Evolutionary conservation across 2,888 invertebrate genomes (phyloP).

Genomic region (Trachelus tabidus): DNA sequence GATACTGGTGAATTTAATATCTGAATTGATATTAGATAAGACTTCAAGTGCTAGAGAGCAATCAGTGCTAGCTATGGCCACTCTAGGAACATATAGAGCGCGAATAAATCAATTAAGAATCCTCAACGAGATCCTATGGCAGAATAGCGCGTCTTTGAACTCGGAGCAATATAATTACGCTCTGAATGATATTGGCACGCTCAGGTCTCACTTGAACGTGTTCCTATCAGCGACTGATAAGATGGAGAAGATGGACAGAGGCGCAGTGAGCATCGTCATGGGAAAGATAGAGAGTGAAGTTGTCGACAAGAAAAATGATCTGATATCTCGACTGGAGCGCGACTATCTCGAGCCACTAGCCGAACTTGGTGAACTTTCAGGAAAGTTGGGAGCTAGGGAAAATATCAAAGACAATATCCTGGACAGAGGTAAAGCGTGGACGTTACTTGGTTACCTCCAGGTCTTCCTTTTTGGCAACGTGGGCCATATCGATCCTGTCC

Average conservation of each 20-base stretch:
- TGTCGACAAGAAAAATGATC: slow-evolving; percentile 13
- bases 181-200: slow-evolving; percentile 42
- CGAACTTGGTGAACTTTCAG: slow-evolving; percentile 18
- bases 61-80: slow-evolving; percentile 57
- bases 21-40: slow-evolving; percentile 25
- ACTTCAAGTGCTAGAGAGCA: slow-evolving; percentile 24
- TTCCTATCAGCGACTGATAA: slow-evolving; percentile 34
- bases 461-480: slow-evolving; percentile 51
- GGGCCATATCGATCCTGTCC: slow-evolving; percentile 80
- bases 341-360: slow-evolving; percentile 7
- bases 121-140: slow-evolving; percentile 72
- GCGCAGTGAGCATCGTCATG: slow-evolving; percentile 9
- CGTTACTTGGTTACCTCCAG: slow-evolving; percentile 53
- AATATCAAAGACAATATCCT: slow-evolving; percentile 15
- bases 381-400: slow-evolving; percentile 22
- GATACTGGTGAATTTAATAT: slow-evolving; percentile 14
- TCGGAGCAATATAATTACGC: slow-evolving; percentile 64
- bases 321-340: background rate
- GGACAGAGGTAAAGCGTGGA: slow-evolving; percentile 52
- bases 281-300: slow-evolving; percentile 13
- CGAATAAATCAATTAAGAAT: slow-evolving; percentile 68
- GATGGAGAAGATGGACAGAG: slow-evolving; percentile 4
- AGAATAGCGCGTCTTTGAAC: slow-evolving; percentile 70
- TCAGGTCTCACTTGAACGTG: slow-evolving; percentile 34
- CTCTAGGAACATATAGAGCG: slow-evolving; percentile 68